These are phyloP conservation scores for Delia radicum DNA, from an alignment of 1,140 invertebrate species.

Conservation along the genomic window DNA sequence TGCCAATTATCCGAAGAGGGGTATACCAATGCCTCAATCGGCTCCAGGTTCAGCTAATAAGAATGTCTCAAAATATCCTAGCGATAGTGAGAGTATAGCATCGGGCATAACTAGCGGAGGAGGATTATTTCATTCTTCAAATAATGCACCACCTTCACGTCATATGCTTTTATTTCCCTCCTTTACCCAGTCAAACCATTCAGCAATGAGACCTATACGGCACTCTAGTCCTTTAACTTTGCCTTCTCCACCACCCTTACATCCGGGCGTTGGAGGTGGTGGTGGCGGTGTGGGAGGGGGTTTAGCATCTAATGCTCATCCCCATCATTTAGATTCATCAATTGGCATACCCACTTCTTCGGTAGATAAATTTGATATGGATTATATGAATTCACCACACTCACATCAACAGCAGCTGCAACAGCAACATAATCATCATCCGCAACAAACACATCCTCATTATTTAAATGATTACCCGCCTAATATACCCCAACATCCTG, in stretches of 20 bases:
- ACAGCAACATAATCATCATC: constrained; percentile 26
- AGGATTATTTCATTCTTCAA: constrained; percentile 29
- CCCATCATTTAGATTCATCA: constrained; percentile 18
- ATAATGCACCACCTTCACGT: constrained; percentile 32
- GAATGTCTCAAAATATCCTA: constrained; percentile 63
- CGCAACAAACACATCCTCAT: constrained; percentile 32
- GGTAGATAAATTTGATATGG: constrained; percentile 39
- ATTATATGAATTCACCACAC: constrained; percentile 34
- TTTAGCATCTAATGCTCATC: constrained; percentile 25
- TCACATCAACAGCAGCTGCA: constrained; percentile 24
- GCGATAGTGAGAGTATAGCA: constrained; percentile 63
- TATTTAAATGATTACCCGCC: constrained; percentile 43
- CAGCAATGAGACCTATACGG: constrained; percentile 41
- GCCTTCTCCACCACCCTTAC: constrained; percentile 52
- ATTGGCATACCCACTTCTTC: constrained; percentile 44
- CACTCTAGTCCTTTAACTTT: constrained; percentile 62
- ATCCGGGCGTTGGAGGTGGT: constrained; percentile 25
- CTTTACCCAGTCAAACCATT: constrained; percentile 36
- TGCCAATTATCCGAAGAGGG: constrained; percentile 39
- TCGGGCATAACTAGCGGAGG: constrained; percentile 53
- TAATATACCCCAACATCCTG: constrained; percentile 31
- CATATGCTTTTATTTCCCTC: constrained; percentile 50
- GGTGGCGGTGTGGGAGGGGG: not conserved
- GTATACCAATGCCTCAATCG: constrained; percentile 40
- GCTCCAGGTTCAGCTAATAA: constrained; percentile 57